Evolutionary conservation across 2,888 invertebrate species (phyloP).

Genomic region (Epirrhoe alternata): DNA sequence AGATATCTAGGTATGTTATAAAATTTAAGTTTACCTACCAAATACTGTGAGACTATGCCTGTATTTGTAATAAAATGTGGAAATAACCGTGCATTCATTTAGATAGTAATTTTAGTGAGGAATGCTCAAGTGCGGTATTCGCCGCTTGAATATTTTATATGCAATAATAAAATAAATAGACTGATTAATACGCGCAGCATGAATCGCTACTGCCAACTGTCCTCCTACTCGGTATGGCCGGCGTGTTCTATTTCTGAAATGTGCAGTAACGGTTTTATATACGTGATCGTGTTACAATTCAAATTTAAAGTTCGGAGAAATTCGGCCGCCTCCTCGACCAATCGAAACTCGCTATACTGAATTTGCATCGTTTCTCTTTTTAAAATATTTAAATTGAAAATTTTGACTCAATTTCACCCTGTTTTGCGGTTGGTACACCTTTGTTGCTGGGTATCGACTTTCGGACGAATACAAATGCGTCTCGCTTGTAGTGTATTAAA

Average conservation of each 20-base stretch:
- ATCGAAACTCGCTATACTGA: conserved; percentile 51
- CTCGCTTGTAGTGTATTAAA: conserved; percentile 27
- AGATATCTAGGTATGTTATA: background rate
- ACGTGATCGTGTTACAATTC: conserved; percentile 81
- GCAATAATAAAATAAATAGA: conserved; percentile 77
- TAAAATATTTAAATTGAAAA: conserved; percentile 64
- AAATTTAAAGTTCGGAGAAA: conserved; percentile 82
- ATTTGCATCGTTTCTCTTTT: conserved; percentile 78
- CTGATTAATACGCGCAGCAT: conserved; percentile 79
- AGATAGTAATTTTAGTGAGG: conserved; percentile 61
- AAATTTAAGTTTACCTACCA: background rate
- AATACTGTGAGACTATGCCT: background rate
- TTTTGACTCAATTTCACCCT: conserved; percentile 52
- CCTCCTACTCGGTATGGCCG: conserved; percentile 80
- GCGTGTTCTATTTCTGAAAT: conserved; percentile 83
- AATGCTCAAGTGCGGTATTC: conserved; percentile 62
- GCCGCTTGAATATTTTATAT: conserved; percentile 74
- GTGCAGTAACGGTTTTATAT: conserved; percentile 80
- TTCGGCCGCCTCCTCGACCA: conserved; percentile 67
- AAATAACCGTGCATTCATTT: conserved; percentile 49
- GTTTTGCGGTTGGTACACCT: conserved; percentile 29
- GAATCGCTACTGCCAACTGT: conserved; percentile 71
- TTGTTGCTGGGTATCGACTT: conserved; percentile 20
- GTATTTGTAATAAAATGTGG: conserved; percentile 41
- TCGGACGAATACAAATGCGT: conserved; percentile 16